phyloP scores from a whole-genome alignment of 2,797 vertebrate genomes.

The Holocentrus rufus region DNA sequence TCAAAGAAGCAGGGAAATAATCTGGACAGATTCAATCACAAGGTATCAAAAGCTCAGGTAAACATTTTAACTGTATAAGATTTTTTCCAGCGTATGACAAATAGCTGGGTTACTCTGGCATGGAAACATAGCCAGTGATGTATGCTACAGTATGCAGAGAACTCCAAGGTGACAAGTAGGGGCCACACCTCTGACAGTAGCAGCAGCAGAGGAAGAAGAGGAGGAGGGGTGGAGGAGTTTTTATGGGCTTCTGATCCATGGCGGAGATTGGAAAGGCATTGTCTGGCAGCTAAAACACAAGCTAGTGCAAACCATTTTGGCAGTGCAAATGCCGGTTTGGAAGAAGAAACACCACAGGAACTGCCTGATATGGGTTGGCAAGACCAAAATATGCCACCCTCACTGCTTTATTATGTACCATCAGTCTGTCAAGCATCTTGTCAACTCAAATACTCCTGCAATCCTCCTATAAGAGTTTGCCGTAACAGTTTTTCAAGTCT shows the following conservation, averaged over 20 bases:
- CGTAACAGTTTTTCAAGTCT: not conserved
- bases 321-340: slow-evolving; percentile 50
- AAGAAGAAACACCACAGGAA: slow-evolving; percentile 34
- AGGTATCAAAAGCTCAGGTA: not conserved
- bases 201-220: not conserved
- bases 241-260: slow-evolving; percentile 36
- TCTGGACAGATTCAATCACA: not conserved
- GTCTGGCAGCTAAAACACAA: slow-evolving; percentile 44
- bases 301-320: slow-evolving; percentile 55
- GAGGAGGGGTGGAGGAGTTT: not conserved
- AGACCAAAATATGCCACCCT: slow-evolving; percentile 21
- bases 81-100: not conserved
- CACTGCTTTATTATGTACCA: slow-evolving; percentile 9
- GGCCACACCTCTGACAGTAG: slow-evolving; percentile 15
- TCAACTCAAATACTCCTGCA: slow-evolving; percentile 3
- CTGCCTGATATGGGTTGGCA: slow-evolving; percentile 13
- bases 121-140: not conserved
- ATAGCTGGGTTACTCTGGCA: not conserved
- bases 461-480: not conserved
- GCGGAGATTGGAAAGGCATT: slow-evolving; percentile 33
- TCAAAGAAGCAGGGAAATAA: not conserved
- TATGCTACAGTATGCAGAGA: not conserved
- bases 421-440: not conserved
- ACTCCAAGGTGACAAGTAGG: not conserved
- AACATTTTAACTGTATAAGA: not conserved